Conservation (phyloP, 37 sponge, comb jelly and placozoan genomes). For the Cliona cf. orientalis region DNA sequence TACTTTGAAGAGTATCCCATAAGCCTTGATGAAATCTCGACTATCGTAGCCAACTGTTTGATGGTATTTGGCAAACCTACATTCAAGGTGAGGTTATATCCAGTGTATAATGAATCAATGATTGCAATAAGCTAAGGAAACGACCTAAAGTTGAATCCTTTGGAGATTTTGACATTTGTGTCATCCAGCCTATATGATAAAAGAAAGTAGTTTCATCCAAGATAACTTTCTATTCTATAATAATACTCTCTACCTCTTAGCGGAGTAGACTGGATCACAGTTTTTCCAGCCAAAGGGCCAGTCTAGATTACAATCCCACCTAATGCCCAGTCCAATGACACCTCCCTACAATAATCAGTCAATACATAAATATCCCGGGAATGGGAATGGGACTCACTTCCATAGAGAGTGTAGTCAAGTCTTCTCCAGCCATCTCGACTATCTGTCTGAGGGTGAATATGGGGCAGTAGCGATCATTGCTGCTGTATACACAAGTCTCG, state of each 20-base stretch:
- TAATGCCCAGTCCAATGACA: constrained; percentile 66
- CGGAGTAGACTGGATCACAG: constrained; percentile 57
- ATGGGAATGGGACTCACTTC: constrained; percentile 7
- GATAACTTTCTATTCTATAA: too few species aligned
- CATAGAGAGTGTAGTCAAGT: constrained; percentile 35
- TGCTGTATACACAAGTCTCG: too few species aligned
- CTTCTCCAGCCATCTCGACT: constrained; percentile 50
- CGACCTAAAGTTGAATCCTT: constrained; percentile 88
- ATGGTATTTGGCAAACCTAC: too few species aligned
- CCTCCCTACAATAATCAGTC: constrained; percentile 53
- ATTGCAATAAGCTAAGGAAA: too few species aligned
- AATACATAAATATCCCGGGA: neutral
- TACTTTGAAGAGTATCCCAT: constrained; percentile 66
- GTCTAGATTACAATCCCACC: constrained; percentile 73
- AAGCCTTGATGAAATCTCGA: constrained; percentile 69
- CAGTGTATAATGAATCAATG: too few species aligned
- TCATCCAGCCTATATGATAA: constrained; percentile 59
- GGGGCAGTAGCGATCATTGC: constrained; percentile 50
- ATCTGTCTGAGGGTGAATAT: constrained; percentile 63
- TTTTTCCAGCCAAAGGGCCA: constrained; percentile 4
- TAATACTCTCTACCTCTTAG: constrained; percentile 62
- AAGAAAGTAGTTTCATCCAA: too few species aligned
- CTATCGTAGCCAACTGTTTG: too few species aligned
- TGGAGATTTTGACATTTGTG: constrained; percentile 44
- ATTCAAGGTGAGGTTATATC: too few species aligned